Conservation (phyloP, 2,888 invertebrate genomes). For the Drosophila birchii region DNA sequence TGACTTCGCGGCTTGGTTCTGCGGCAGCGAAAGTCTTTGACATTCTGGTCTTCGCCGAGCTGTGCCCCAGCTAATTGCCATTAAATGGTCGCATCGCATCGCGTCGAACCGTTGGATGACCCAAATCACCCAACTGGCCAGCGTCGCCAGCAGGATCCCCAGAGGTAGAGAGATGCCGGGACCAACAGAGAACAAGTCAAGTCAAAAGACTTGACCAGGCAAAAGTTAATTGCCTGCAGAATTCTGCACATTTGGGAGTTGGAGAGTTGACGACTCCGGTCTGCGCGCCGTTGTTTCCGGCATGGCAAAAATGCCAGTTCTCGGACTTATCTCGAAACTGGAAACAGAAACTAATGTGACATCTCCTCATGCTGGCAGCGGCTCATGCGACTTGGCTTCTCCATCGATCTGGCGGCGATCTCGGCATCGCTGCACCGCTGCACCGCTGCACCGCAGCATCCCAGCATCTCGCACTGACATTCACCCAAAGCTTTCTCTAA, state of each 20-base stretch:
- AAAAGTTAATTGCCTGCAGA: constrained; percentile 57
- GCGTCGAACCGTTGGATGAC: constrained; percentile 52
- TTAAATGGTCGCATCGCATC: constrained; percentile 50
- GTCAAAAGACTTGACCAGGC: constrained; percentile 42
- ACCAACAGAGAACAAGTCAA: constrained; percentile 6
- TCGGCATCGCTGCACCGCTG: not conserved
- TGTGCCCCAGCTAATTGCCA: constrained; percentile 47
- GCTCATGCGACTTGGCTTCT: constrained; percentile 7
- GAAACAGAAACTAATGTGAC: constrained; percentile 46
- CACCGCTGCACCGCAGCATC: not conserved
- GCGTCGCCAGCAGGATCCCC: constrained; percentile 28
- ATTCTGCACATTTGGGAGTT: constrained; percentile 53
- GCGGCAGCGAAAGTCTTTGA: constrained; percentile 42
- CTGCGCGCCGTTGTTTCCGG: constrained; percentile 41
- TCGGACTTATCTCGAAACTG: constrained; percentile 40
- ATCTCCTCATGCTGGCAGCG: constrained; percentile 34
- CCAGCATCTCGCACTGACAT: constrained; percentile 60
- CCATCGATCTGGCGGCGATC: constrained; percentile 49
- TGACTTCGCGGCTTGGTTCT: constrained; percentile 14
- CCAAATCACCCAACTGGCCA: constrained; percentile 39
- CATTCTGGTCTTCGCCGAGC: constrained; percentile 27
- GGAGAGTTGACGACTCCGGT: constrained; percentile 25
- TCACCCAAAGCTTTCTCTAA: constrained; percentile 75
- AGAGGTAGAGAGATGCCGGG: constrained; percentile 10
- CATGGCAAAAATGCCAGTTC: constrained; percentile 36